A percentile compares a stretch with the other conserved stretches of the same genome.
These are phyloP conservation scores for Galeopterus variegatus DNA, from an alignment of 2,113 vertebrate species.

Conservation along the genomic window DNA sequence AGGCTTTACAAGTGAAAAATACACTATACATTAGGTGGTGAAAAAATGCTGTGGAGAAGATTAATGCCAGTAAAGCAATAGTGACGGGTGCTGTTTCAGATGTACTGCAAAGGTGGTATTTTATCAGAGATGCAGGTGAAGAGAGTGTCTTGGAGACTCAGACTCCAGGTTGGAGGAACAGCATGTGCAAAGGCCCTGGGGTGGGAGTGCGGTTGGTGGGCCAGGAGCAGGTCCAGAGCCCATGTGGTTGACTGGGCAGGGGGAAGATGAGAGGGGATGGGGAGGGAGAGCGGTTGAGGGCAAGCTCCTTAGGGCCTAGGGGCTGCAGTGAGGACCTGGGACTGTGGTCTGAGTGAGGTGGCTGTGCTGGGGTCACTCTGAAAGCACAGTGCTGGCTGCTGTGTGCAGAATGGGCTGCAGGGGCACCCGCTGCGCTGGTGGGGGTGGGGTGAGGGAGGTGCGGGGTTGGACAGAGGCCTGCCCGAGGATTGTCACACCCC, in stretches of 20 bases:
- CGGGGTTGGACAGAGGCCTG: no score
- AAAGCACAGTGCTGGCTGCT: not conserved
- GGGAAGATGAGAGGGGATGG: accelerated
- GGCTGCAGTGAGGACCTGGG: not conserved
- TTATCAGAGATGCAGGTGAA: no score
- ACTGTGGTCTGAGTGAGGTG: accelerated
- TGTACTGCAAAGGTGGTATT: not conserved
- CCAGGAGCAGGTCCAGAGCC: not conserved
- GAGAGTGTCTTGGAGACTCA: not conserved
- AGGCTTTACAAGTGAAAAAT: not conserved
- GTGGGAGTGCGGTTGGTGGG: not conserved
- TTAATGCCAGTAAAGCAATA: not conserved
- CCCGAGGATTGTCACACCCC: not conserved
- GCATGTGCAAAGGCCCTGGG: not conserved
- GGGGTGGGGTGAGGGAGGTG: no score
- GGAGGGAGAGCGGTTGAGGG: no score
- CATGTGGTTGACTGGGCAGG: not conserved
- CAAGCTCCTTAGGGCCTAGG: not conserved
- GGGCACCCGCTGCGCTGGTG: accelerated
- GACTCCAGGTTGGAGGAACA: not conserved
- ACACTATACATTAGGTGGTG: no score
- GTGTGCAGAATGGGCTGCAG: not conserved
- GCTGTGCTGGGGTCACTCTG: no score
- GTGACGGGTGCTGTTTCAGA: not conserved
- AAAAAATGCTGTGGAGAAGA: not conserved